Percentiles rank a stretch among this genome's conserved stretches.
Evolutionary conservation across 2,113 vertebrate species (phyloP).

Genomic region (Labeo catla): DNA sequence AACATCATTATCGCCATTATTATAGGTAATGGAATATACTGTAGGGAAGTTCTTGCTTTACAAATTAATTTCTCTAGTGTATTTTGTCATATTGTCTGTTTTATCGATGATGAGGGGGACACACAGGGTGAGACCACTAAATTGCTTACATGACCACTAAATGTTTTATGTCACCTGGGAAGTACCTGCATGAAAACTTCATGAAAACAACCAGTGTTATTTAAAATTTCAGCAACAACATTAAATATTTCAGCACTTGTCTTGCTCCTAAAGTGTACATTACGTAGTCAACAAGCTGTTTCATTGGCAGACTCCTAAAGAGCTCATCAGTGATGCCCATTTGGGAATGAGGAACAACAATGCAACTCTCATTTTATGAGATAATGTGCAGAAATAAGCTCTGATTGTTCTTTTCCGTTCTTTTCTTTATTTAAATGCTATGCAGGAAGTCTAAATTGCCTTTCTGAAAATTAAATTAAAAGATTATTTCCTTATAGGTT

Average conservation of each 20-base stretch:
- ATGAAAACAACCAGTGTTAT: not conserved
- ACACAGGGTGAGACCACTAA: not conserved
- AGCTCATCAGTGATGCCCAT: not conserved
- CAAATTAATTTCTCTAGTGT: not conserved
- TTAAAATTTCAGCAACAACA: not conserved
- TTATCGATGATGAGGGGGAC: slow-evolving; percentile 13
- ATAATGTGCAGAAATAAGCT: not conserved
- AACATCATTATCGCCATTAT: too few relatives aligned
- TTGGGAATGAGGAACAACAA: slow-evolving; percentile 2
- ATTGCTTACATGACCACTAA: not conserved
- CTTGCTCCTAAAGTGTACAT: not conserved
- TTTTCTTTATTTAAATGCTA: too few relatives aligned
- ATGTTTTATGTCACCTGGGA: slow-evolving; percentile 16
- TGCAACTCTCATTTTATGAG: not conserved
- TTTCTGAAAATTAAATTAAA: not conserved
- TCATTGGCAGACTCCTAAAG: not conserved
- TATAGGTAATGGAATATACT: too few relatives aligned
- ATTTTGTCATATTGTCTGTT: slow-evolving; percentile 21
- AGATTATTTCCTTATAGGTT: not conserved
- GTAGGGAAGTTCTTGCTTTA: not conserved
- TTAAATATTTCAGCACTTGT: slow-evolving; percentile 14
- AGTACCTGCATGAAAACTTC: not conserved
- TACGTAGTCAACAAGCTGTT: not conserved
- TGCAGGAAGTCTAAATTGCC: not conserved
- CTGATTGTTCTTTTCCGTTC: slow-evolving; percentile 8